These are phyloP conservation scores for Azorinus chamasolen DNA, from an alignment of 2,888 invertebrate genomes.

Conservation along the genomic window DNA sequence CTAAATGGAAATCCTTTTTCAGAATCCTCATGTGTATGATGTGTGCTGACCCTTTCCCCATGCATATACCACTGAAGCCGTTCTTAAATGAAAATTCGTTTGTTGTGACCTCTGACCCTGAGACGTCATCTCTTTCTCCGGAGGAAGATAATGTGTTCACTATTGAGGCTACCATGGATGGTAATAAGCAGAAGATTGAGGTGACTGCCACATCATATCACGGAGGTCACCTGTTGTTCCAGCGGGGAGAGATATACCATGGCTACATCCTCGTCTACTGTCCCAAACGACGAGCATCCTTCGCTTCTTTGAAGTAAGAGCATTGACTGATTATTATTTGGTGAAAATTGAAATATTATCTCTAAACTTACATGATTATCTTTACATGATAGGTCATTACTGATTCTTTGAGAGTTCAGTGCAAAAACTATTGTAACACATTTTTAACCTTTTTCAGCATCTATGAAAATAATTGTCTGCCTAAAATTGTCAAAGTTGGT, in stretches of 20 bases:
- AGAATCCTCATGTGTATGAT: conserved; percentile 93
- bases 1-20: no score
- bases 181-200: conserved; percentile 91
- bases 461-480: no score
- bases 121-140: conserved; percentile 88
- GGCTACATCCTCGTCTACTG: conserved; percentile 98
- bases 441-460: no score
- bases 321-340: neutral
- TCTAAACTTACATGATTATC: no score
- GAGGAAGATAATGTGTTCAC: conserved; percentile 88
- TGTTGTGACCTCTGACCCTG: conserved; percentile 91
- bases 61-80: conserved; percentile 95
- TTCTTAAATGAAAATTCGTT: conserved; percentile 94
- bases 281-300: conserved; percentile 96
- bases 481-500: no score
- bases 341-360: no score
- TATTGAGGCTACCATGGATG: conserved; percentile 95
- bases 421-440: no score
- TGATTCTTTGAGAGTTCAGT: no score
- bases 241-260: conserved; percentile 90
- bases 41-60: conserved; percentile 97
- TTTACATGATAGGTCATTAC: no score
- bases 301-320: conserved; percentile 93
- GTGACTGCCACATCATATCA: conserved; percentile 98
- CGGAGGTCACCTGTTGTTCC: conserved; percentile 89